Base-by-base conservation (phyloP, 2,888 invertebrate genomes). In the Hydroisotoma schaefferi region DNA sequence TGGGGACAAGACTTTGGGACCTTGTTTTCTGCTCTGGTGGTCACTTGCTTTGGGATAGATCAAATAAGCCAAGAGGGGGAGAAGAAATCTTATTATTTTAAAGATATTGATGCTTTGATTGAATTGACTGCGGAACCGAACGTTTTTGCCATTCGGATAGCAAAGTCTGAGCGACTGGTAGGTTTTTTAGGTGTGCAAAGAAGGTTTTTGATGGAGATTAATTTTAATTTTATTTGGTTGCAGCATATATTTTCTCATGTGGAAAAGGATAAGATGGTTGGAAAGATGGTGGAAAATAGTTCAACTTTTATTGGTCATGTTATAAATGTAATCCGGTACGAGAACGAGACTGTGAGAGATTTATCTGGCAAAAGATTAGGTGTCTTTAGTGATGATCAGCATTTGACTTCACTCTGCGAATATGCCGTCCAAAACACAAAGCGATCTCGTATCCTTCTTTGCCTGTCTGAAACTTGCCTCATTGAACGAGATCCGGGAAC, bases 401-500 rank as follows among this genome's bases (percentile, higher is more conserved):
- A 90, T 76, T 85, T 97, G 75, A 99, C 98, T 2, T 97, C 98
- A 1, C 85, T 97, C 63, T 90, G 92, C 18, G 99, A 99, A 80
- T 99, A 99, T 78, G 85, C 85, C 63, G 94, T 99, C 2, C 92
- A 97, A 76, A 99, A 99, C 80, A 84, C 89, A 72, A 84, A 83
- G 72, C 88, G 89, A 20, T 81, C 84, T 1, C 82, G 93, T 26
- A 83, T 98, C 58, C 88, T 92, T 0, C 82, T 99, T 28, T 98
- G 98, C 75, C 82, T 99, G 22, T 93, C 94, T 0, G 98, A 99
- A 78, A 88, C 90, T 0, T 98, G 98, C 76, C 81, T 99, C 53
- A 80, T 99, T 52, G 99, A 99, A 79, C 83, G 99, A 70, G 99
- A 99, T 80, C 94, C 94, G 2, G 92, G 91, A 76, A 95, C 97